Conservation (phyloP, 1,140 invertebrate genomes). For the Popillia japonica region DNA sequence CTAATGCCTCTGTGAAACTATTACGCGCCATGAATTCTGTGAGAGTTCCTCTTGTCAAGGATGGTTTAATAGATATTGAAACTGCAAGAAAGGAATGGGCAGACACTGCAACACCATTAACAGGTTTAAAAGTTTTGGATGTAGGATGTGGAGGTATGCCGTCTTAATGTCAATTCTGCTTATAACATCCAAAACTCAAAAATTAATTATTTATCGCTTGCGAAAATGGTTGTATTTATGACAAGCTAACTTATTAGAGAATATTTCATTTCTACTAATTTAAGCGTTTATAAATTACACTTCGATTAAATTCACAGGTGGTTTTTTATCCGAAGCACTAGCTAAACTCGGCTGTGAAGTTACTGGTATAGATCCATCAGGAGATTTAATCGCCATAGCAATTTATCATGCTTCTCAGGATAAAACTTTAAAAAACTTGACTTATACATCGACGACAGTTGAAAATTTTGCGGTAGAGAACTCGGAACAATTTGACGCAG, state of each 20-base stretch:
- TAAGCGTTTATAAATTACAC: slow-evolving; percentile 21
- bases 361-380: slow-evolving; percentile 76
- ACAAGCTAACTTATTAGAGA: too few species aligned
- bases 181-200: too few species aligned
- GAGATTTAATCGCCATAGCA: slow-evolving; percentile 67
- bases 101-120: slow-evolving; percentile 37
- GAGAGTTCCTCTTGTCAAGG: slow-evolving; percentile 38
- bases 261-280: too few species aligned
- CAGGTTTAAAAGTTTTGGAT: slow-evolving; percentile 42
- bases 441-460: neutral
- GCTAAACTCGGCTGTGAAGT: slow-evolving; percentile 72
- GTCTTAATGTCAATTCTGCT: too few species aligned
- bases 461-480: slow-evolving; percentile 47
- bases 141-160: slow-evolving; percentile 45
- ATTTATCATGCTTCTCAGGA: slow-evolving; percentile 44
- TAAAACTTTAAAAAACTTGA: neutral
- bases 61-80: slow-evolving; percentile 42
- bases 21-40: slow-evolving; percentile 42
- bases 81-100: neutral
- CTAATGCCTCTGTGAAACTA: slow-evolving; percentile 47
- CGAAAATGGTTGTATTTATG: too few species aligned
- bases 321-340: slow-evolving; percentile 51
- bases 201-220: too few species aligned
- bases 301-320: slow-evolving; percentile 21
- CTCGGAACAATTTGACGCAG: slow-evolving; percentile 69